Percentiles rank a stretch among this genome's conserved stretches.
phyloP scores from a whole-genome alignment of 2,113 vertebrate genomes.

The pig (Sus scrofa) region T2T-Sscrofa CM000812.6:34352001-34352500 shows the following conservation, averaged over 20 bases:
- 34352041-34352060: slow-evolving; percentile 76
- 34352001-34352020: slow-evolving; percentile 76
- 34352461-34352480: background rate
- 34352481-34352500: slow-evolving; percentile 39
- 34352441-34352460: background rate
- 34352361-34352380: background rate
- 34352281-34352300: slow-evolving; percentile 66
- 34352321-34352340: slow-evolving; percentile 45
- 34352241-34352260: slow-evolving; percentile 64
- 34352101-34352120: slow-evolving; percentile 81
- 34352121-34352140: slow-evolving; percentile 83
- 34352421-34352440: slow-evolving; percentile 5
- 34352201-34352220: slow-evolving; percentile 74
- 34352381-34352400: background rate
- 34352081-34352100: slow-evolving; percentile 47
- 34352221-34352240: slow-evolving; percentile 78
- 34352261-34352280: slow-evolving; percentile 67
- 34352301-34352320: slow-evolving; percentile 55
- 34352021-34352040: slow-evolving; percentile 70
- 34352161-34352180: slow-evolving; percentile 83
- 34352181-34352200: slow-evolving; percentile 78
- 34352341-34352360: slow-evolving; percentile 32
- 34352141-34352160: slow-evolving; percentile 80
- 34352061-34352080: slow-evolving; percentile 77
- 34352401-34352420: background rate